phyloP scores from a whole-genome alignment of 2,888 invertebrate species.

The Ischnura elegans region DNA sequence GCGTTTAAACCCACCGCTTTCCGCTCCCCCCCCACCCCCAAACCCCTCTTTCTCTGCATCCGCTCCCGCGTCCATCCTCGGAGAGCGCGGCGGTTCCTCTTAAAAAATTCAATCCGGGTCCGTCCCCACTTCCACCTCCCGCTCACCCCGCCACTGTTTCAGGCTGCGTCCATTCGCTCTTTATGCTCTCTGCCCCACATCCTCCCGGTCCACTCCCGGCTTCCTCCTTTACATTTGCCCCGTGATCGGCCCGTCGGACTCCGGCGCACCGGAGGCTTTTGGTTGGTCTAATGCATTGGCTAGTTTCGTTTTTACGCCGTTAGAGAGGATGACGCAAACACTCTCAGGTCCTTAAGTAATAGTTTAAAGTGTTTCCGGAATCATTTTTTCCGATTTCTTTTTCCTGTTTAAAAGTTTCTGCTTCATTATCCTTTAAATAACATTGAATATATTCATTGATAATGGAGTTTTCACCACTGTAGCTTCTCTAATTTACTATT shows the following conservation, averaged over 20 bases:
- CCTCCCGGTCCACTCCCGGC: neutral
- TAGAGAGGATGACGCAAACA: neutral
- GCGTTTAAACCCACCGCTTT: neutral
- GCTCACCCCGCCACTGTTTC: neutral
- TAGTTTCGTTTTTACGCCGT: neutral
- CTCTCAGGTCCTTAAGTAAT: neutral
- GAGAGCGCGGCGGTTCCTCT: neutral
- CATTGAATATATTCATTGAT: too few relatives aligned
- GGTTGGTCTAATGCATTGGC: too few relatives aligned
- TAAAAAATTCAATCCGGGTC: slow-evolving; percentile 17
- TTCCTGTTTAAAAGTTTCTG: too few relatives aligned
- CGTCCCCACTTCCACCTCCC: neutral
- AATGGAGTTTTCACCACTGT: too few relatives aligned
- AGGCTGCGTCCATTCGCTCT: neutral
- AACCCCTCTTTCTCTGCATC: neutral
- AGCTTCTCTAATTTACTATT: too few relatives aligned
- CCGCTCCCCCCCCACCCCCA: slow-evolving; percentile 3
- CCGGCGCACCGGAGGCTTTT: too few relatives aligned
- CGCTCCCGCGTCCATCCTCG: neutral
- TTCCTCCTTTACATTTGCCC: too few relatives aligned
- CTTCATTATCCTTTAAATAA: too few relatives aligned
- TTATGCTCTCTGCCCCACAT: neutral
- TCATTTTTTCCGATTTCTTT: too few relatives aligned
- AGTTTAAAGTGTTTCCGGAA: too few relatives aligned
- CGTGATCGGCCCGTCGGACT: too few relatives aligned